Evolutionary conservation across 1,140 invertebrate species (phyloP), one percentile per base, ranked within the genome.

Genomic region (Myzus persicae): DNA sequence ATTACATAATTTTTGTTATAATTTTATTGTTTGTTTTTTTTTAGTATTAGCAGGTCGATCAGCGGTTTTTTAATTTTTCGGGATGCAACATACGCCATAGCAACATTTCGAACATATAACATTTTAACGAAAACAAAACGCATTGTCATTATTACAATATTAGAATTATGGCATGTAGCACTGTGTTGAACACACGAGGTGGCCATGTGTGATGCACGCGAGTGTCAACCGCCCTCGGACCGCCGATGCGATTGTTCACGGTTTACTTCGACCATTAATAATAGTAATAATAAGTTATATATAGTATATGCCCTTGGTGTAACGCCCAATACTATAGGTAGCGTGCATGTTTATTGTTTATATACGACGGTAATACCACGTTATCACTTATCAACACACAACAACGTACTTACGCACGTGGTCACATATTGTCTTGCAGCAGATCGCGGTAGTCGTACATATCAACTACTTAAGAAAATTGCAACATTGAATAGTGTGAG

Each of bases 251-350:
- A 67, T 67, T 90, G 26, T 67, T 67, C 40, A 67, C 54, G 54
- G 54, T 90, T 42, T 67, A 67, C 26, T 42, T 90, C 1, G 26
- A 36, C 40, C 36, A 42, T 44, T 90, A 51, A 90, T 42, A 90
- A 87, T 87, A 87, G n/a, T 87, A 87, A 88, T 46, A 46, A 88
- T 88, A 88, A 26, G 9, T 84, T 44, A 44, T 44, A 44, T n/a
- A n/a, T n/a, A n/a, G n/a, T n/a, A 46, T 88, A 46, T 42, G 38
- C 38, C 89, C 54, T 90, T 44, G 54, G 59, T n/a, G 59, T 42
- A 90, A 54, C 48, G 88, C 31, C 51, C 11, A 3, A n/a, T 14
- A 51, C 22, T 51, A 22, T 51, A 51, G 20, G 14, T 31, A 31
- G 31, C 59, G 9, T 76, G 31, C 31, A n/a, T 76, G 59, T 76